Conservation (phyloP, 2,888 invertebrate species). For the Poecilobothrus nobilitatus region DNA sequence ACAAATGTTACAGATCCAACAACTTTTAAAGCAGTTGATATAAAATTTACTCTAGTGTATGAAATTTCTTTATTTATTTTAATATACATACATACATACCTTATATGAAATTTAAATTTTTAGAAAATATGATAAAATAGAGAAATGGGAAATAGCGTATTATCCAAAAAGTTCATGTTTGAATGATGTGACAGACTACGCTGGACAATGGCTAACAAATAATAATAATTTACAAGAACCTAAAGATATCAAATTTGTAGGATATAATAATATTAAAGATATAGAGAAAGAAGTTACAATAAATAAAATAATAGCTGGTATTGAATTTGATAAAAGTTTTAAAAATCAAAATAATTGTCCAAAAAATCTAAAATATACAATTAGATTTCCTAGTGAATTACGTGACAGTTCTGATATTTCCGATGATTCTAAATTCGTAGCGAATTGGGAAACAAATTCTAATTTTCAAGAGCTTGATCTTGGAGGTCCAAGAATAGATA, state of each 20-base stretch:
- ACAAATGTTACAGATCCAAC: constrained; percentile 29
- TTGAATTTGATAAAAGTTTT: constrained; percentile 51
- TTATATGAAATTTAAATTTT: no score
- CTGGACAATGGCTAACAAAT: constrained; percentile 26
- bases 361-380: constrained; percentile 46
- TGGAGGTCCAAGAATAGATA: constrained; percentile 26
- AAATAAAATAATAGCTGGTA: constrained; percentile 44
- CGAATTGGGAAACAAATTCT: not conserved
- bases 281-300: constrained; percentile 9
- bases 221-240: constrained; percentile 16
- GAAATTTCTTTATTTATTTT: constrained; percentile 19
- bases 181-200: constrained; percentile 37
- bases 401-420: constrained; percentile 45
- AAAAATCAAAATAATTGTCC: constrained; percentile 41
- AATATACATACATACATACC: no score
- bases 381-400: constrained; percentile 60
- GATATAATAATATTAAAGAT: constrained; percentile 35
- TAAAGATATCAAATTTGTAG: constrained; percentile 23
- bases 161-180: constrained; percentile 44
- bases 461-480: constrained; percentile 27
- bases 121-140: constrained; percentile 2
- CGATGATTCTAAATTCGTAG: constrained; percentile 28
- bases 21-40: constrained; percentile 37
- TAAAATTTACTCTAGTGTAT: constrained; percentile 33
- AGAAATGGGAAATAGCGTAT: constrained; percentile 40